Evolutionary conservation across 92 coral and sea anemone species (phyloP).

Genomic region (Anthopleura xanthogrammica): DNA sequence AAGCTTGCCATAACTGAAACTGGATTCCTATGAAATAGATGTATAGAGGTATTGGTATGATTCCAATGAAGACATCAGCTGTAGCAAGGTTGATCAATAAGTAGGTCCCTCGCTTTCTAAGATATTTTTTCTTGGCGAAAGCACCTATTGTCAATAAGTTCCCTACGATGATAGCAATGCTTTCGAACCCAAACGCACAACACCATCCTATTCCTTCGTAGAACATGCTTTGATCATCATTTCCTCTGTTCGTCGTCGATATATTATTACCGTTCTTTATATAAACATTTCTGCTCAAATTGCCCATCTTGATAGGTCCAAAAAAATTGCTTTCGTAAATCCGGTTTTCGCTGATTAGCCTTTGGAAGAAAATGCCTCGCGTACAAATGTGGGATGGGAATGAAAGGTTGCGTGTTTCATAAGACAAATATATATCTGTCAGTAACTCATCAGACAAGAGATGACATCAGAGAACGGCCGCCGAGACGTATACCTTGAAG

Average conservation of each 20-base stretch:
- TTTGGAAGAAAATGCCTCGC: neutral
- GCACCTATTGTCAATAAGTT: slow-evolving; percentile 40
- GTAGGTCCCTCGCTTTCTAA: slow-evolving; percentile 40
- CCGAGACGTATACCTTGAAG: neutral
- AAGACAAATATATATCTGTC: slow-evolving; percentile 20
- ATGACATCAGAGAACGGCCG: slow-evolving; percentile 11
- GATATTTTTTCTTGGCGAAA: slow-evolving; percentile 40
- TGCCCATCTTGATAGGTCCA: neutral
- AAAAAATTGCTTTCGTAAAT: neutral
- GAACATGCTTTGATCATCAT: slow-evolving; percentile 5
- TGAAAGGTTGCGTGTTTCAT: slow-evolving; percentile 1
- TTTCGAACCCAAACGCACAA: slow-evolving; percentile 36
- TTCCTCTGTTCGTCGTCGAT: neutral
- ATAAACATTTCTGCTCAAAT: neutral
- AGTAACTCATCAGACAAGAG: slow-evolving; percentile 8
- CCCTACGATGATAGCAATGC: slow-evolving; percentile 25
- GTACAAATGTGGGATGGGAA: neutral
- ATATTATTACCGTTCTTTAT: neutral
- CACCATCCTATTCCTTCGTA: slow-evolving; percentile 40
- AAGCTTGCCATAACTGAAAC: slow-evolving; percentile 35
- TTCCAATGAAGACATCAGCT: slow-evolving; percentile 41
- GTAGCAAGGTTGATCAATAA: slow-evolving; percentile 33
- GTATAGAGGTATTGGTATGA: slow-evolving; percentile 24
- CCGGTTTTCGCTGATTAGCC: neutral
- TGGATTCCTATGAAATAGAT: slow-evolving; percentile 30